Conservation (phyloP, 2,888 invertebrate genomes). For the Mactromeris polynyma region DNA sequence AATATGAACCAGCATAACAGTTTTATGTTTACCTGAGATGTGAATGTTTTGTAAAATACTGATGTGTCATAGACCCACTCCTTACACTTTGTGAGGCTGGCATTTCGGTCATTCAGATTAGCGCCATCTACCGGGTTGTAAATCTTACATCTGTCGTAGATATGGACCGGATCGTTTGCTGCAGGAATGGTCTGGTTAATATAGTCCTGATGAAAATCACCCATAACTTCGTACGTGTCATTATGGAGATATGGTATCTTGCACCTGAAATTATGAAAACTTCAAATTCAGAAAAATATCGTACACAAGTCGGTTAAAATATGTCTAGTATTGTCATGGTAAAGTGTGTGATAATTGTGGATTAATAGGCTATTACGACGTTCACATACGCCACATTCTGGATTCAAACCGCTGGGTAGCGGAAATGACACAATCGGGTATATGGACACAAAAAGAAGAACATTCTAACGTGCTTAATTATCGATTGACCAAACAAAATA, state of each 20-base stretch:
- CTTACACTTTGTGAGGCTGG: slow-evolving; percentile 39
- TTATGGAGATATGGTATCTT: slow-evolving; percentile 58
- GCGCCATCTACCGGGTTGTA: neutral
- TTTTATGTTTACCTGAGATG: slow-evolving; percentile 54
- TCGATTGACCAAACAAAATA: no score
- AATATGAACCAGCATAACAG: no score
- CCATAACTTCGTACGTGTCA: slow-evolving; percentile 59
- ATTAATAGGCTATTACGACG: no score
- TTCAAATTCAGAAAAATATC: no score
- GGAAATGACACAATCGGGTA: no score
- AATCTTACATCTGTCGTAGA: slow-evolving; percentile 43
- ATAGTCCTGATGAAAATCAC: slow-evolving; percentile 29
- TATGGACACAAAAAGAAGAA: no score
- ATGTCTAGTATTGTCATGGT: no score
- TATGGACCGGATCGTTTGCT: slow-evolving; percentile 4
- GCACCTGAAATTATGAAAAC: slow-evolving; percentile 45
- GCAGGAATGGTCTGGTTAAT: slow-evolving; percentile 59
- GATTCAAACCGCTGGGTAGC: no score
- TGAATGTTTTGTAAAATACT: slow-evolving; percentile 62
- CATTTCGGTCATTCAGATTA: neutral
- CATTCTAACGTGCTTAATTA: no score
- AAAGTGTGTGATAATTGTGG: no score
- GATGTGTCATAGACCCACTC: slow-evolving; percentile 70
- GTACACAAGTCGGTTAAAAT: no score
- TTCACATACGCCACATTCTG: no score